phyloP scores from a whole-genome alignment of 2,113 vertebrate genomes.

The Forbesichthys agassizii region DNA sequence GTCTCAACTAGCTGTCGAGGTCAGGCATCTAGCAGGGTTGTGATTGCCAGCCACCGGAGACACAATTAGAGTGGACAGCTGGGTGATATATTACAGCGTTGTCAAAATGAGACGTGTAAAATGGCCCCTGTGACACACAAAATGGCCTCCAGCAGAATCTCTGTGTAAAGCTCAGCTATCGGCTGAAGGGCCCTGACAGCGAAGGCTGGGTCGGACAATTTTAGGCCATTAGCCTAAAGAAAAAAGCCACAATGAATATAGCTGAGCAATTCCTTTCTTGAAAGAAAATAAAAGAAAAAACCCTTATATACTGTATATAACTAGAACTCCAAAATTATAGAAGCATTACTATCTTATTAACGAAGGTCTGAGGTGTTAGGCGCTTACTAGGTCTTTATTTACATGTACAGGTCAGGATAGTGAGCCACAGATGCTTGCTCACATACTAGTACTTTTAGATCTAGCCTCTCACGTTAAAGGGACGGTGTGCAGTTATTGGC shows the following conservation, averaged over 20 bases:
- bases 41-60: conserved; percentile 42
- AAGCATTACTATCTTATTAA: too few species aligned
- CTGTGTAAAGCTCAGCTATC: conserved; percentile 19
- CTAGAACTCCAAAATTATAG: too few species aligned
- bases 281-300: background rate
- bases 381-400: too few species aligned
- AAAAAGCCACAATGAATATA: conserved; percentile 25
- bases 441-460: too few species aligned
- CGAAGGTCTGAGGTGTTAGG: too few species aligned
- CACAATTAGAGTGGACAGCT: conserved; percentile 54
- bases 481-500: too few species aligned
- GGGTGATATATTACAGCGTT: conserved; percentile 56
- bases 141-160: conserved; percentile 43
- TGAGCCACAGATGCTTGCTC: too few species aligned
- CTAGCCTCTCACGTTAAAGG: too few species aligned
- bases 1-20: conserved; percentile 35
- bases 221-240: conserved; percentile 30
- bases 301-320: background rate
- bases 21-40: conserved; percentile 33
- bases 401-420: too few species aligned
- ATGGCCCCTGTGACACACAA: conserved; percentile 47
- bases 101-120: conserved; percentile 48
- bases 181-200: conserved; percentile 42
- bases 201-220: conserved; percentile 19
- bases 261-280: background rate